Base-by-base conservation (phyloP, 2,888 invertebrate species). In the Cheilosia vulpina region DNA sequence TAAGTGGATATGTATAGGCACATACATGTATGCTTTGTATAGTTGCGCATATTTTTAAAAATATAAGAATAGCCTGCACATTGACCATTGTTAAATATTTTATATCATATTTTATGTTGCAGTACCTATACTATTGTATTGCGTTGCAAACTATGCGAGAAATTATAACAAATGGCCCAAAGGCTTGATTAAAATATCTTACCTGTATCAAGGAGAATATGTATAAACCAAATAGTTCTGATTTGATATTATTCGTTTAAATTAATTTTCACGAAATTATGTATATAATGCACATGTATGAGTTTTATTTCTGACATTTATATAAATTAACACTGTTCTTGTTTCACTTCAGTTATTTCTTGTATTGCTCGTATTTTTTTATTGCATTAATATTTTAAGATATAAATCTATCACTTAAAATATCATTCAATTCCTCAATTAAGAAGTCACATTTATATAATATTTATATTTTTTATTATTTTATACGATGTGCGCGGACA, bases 401-500 rank as follows among this genome's bases (percentile, higher is more conserved):
- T 13, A 34, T 52, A 34, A 68, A 41, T 58, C 38, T 55, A 63
- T 63, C 62, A 7, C 52, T 62, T 53, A 17, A 31, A 47, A 24
- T 21, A 71, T 19, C 17, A 66, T 58, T 55, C 38, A 66, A 19
- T 27, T 21, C 38, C n/a, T 21, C 38, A 21, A 6, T 53, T 62
- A 15, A 45, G 7, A 43, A 17, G 47, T 9, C n/a, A 58, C 38
- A 13, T 31, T 31, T 9, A 0, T 13, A 38, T 13, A 19, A 62
- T 31, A 4, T 60, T 69, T 52, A 60, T 15, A 47, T 38, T 19
- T 27, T 80, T 15, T 13, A 34, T 34, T 7, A 13, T 38, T 4
- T 38, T 13, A n/a, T 34, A 15, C 4, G 21, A 50, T 60, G 24
- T 73, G 50, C 50, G 62, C 47, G 47, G 21, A 62, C 41, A 50